phyloP scores from a whole-genome alignment of 2,113 vertebrate species.

The Opisthocomus hoazin region DNA sequence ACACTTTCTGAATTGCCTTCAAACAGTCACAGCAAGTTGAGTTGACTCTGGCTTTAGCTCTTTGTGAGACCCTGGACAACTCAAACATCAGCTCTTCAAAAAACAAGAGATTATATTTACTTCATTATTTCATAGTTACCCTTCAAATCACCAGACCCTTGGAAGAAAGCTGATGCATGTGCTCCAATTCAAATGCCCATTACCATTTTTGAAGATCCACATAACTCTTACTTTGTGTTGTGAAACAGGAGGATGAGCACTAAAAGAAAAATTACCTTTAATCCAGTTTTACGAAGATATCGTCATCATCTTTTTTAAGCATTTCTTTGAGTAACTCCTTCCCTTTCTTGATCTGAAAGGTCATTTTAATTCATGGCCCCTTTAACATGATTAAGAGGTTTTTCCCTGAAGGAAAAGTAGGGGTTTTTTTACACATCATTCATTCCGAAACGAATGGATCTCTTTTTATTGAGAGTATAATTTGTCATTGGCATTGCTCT shows the following conservation, averaged over 20 bases:
- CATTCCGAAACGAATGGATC: neutral
- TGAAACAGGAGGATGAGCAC: neutral
- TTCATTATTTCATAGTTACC: neutral
- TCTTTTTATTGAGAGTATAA: neutral
- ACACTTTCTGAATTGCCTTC: neutral
- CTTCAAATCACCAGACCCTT: neutral
- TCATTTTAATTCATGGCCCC: neutral
- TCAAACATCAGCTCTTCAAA: neutral
- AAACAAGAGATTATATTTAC: neutral
- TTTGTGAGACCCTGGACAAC: neutral
- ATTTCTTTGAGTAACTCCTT: conserved; percentile 4
- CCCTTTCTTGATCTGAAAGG: neutral
- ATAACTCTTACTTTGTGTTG: neutral
- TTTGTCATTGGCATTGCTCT: neutral
- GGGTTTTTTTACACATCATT: no score
- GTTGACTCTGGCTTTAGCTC: neutral
- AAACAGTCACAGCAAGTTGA: neutral
- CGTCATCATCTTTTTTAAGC: neutral
- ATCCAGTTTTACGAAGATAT: neutral
- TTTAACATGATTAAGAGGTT: neutral
- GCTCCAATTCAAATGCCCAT: neutral
- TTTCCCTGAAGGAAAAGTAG: neutral
- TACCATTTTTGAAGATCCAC: neutral
- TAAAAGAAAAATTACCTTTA: neutral
- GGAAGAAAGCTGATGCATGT: neutral